phyloP scores from a whole-genome alignment of 2,888 invertebrate genomes.

The Eutolmus rufibarbis region DNA sequence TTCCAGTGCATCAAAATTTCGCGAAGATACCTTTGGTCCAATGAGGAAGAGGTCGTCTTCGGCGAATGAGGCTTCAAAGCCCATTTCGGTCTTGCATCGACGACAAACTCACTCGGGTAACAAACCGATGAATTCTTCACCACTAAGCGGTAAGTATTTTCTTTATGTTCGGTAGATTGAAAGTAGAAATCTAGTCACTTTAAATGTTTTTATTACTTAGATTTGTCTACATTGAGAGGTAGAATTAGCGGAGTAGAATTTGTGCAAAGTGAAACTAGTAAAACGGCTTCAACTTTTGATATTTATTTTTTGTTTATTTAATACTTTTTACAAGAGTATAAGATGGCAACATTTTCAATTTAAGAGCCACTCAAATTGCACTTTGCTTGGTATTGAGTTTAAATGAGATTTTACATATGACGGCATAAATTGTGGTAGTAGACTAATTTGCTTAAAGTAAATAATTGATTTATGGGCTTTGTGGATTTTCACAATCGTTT shows the following conservation, averaged over 20 bases:
- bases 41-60: conserved; percentile 74
- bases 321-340: background rate
- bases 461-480: background rate
- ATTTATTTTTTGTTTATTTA: background rate
- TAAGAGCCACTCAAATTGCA: background rate
- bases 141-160: conserved; percentile 63
- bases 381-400: background rate
- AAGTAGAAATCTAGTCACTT: background rate
- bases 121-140: conserved; percentile 57
- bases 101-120: conserved; percentile 69
- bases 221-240: conserved; percentile 6
- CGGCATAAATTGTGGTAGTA: background rate
- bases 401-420: background rate
- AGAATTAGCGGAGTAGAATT: conserved; percentile 24
- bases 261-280: background rate
- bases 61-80: conserved; percentile 75
- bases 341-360: background rate
- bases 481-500: background rate
- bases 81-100: conserved; percentile 67
- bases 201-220: conserved; percentile 13
- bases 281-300: background rate
- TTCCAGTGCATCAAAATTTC: conserved; percentile 68
- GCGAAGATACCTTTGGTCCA: conserved; percentile 71
- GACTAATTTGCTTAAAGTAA: background rate
- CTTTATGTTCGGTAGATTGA: background rate